Conservation (phyloP, 2,888 invertebrate species). For the Leptinotarsa peninsularis region DNA sequence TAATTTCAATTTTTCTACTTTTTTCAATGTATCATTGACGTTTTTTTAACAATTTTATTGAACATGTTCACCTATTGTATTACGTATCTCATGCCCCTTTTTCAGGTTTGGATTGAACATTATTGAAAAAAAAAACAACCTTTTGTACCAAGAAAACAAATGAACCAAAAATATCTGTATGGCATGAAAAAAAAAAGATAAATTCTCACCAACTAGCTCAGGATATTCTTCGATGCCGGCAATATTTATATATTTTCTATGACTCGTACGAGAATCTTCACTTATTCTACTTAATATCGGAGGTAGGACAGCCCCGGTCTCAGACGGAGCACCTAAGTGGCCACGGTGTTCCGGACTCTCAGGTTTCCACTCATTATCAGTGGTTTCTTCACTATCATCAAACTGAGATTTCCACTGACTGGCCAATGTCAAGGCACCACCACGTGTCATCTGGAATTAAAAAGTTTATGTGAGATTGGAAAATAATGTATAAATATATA, state of each 20-base stretch:
- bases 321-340: constrained; percentile 62
- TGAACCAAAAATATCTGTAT: not conserved
- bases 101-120: no score
- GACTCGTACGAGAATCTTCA: constrained; percentile 68
- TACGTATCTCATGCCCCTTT: no score
- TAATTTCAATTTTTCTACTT: no score
- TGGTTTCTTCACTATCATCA: constrained; percentile 94
- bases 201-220: constrained; percentile 68
- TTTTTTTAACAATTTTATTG: no score
- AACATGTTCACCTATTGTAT: no score
- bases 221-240: constrained; percentile 85
- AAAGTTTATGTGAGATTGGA: not conserved
- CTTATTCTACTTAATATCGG: constrained; percentile 66
- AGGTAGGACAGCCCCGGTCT: constrained; percentile 58
- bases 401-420: constrained; percentile 97
- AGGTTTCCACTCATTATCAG: constrained; percentile 94
- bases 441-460: constrained; percentile 76
- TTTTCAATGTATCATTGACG: no score
- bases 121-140: no score
- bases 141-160: not conserved
- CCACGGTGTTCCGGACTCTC: constrained; percentile 75
- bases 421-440: constrained; percentile 89
- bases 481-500: not conserved
- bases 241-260: constrained; percentile 77
- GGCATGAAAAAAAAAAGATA: constrained; percentile 22